phyloP scores from a whole-genome alignment of 2,113 vertebrate species.

The Mus spicilegus region DNA sequence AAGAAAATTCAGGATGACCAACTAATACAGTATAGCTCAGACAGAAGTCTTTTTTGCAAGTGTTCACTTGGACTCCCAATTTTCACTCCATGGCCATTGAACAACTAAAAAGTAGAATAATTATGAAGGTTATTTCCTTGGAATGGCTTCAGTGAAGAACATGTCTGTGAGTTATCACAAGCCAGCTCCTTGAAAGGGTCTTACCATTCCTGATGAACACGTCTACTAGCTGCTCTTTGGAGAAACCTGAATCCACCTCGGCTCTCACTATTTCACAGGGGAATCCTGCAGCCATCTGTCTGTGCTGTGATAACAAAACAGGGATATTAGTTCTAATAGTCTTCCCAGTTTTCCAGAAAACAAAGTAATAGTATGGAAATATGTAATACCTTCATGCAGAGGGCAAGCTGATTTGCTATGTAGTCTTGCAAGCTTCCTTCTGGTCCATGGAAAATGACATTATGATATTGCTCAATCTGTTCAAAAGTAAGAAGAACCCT shows the following conservation, averaged over 20 bases:
- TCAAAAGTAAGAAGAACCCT: slow-evolving; percentile 63
- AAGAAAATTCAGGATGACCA: neutral
- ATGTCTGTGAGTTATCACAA: neutral
- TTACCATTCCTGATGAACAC: slow-evolving; percentile 94
- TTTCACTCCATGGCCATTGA: neutral
- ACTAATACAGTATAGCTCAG: neutral
- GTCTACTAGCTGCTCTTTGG: slow-evolving; percentile 94
- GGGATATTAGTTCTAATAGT: slow-evolving; percentile 56
- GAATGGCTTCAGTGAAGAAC: neutral
- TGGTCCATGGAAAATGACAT: slow-evolving; percentile 95
- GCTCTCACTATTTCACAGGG: slow-evolving; percentile 93
- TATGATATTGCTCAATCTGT: slow-evolving; percentile 96
- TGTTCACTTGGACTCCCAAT: neutral
- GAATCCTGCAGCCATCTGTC: slow-evolving; percentile 90
- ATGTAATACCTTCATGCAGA: slow-evolving; percentile 91
- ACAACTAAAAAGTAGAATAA: neutral
- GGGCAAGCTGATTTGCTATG: slow-evolving; percentile 91
- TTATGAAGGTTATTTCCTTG: neutral
- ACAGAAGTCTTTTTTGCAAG: neutral
- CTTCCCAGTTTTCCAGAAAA: slow-evolving; percentile 1
- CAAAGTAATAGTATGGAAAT: neutral
- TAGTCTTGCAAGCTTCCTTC: slow-evolving; percentile 96
- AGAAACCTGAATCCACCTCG: slow-evolving; percentile 91
- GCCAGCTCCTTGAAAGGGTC: slow-evolving; percentile 58
- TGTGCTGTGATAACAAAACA: slow-evolving; percentile 88